Conservation (phyloP, 2,113 vertebrate species). For the Pygoscelis adeliae region DNA sequence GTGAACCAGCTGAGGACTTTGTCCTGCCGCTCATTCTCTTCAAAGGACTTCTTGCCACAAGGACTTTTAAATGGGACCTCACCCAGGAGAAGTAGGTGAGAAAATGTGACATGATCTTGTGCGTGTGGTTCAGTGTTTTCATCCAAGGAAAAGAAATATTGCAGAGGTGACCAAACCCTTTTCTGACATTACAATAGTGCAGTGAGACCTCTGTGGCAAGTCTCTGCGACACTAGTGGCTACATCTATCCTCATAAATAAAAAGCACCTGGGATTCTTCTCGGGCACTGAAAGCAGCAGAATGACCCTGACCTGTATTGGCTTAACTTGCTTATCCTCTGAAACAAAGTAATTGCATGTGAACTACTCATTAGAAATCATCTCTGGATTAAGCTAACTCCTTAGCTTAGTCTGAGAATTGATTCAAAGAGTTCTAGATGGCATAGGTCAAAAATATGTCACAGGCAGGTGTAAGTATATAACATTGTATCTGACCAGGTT, state of each 20-base stretch:
- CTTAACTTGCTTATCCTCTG: slow-evolving; percentile 32
- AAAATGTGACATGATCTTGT: background rate
- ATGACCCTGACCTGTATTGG: background rate
- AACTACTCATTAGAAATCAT: slow-evolving; percentile 23
- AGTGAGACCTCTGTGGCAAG: background rate
- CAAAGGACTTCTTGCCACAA: background rate
- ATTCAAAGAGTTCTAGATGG: background rate
- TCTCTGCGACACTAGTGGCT: background rate
- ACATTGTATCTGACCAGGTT: background rate
- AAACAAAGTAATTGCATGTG: slow-evolving; percentile 17
- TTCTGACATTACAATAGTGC: background rate
- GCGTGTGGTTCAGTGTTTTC: background rate
- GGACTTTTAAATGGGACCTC: background rate
- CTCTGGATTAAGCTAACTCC: slow-evolving; percentile 3
- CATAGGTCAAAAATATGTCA: background rate
- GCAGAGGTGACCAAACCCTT: background rate
- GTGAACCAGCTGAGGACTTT: background rate
- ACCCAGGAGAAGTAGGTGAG: background rate
- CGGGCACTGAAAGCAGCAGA: fast-evolving
- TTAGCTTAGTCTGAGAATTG: slow-evolving; percentile 6
- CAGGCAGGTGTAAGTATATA: background rate
- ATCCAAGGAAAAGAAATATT: background rate
- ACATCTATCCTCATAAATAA: background rate
- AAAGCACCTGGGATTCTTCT: background rate
- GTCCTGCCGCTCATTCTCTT: background rate